A percentile compares a stretch with the other conserved stretches of the same genome.
Evolutionary conservation across 2,797 vertebrate species (phyloP).

Genomic region (Notoglanidium macrostoma): DNA sequence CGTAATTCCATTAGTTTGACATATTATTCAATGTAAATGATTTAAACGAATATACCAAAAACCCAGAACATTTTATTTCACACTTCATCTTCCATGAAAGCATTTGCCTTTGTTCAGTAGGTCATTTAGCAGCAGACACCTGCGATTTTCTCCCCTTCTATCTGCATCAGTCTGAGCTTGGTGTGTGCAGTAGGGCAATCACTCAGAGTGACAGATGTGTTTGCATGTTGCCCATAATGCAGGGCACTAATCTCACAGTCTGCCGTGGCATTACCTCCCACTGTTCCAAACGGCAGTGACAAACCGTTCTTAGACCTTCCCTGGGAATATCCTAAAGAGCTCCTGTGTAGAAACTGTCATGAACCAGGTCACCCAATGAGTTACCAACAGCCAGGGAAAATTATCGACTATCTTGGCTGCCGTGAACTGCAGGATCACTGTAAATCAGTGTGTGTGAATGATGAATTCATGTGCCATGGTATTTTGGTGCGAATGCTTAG

Average conservation of each 20-base stretch:
- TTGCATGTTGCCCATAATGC: conserved; percentile 60
- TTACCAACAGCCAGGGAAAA: conserved; percentile 21
- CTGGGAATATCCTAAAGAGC: conserved; percentile 44
- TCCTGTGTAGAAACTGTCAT: conserved; percentile 35
- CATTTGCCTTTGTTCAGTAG: background rate
- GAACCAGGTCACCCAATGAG: conserved; percentile 44
- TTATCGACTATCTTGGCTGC: conserved; percentile 12
- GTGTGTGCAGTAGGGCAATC: conserved; percentile 51
- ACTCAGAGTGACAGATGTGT: conserved; percentile 61
- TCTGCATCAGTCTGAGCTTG: conserved; percentile 35
- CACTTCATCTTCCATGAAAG: conserved; percentile 17
- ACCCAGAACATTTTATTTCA: background rate
- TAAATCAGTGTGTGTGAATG: background rate
- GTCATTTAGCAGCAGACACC: conserved; percentile 33
- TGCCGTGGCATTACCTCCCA: conserved; percentile 55
- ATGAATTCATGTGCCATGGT: background rate
- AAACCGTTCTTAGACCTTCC: conserved; percentile 41
- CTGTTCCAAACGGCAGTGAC: conserved; percentile 52
- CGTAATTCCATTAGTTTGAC: background rate
- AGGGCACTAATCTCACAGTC: conserved; percentile 57
- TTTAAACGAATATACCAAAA: background rate
- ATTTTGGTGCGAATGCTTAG: background rate
- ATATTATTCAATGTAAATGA: background rate
- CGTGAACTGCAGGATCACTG: background rate
- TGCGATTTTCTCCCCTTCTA: conserved; percentile 13